Base-by-base conservation (phyloP, 2,797 vertebrate genomes). In the Notolabrus celidotus region DNA sequence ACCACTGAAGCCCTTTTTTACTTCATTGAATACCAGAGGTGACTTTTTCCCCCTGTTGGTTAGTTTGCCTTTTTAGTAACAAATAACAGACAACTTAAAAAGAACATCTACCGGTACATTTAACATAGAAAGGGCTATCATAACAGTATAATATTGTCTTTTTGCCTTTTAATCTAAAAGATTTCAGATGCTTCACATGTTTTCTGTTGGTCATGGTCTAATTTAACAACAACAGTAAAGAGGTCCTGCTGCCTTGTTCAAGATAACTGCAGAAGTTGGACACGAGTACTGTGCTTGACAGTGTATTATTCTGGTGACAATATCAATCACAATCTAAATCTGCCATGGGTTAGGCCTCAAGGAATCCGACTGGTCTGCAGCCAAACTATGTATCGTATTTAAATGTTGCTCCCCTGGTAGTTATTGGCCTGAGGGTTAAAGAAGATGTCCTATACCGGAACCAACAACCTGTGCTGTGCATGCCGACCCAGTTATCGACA, bases 241-340 rank as follows among this genome's bases (percentile, higher is more conserved):
- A 41, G 41, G 29, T n/a, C n/a, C n/a, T n/a, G n/a, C n/a, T 57
- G 39, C 50, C 69, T 34, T 55, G 33, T 49, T 5, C 50, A 20
- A 41, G 23, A 16, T 55, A 67, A 46, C 34, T 23, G 38, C 23
- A 45, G 16, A 63, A 33, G n/a, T 29, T 17, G 39, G 15, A 38
- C n/a, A 47, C 15, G 7, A 10, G 12, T 0, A n/a, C 7, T 11
- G 17, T 7, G 4, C 2, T 3, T 20, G 46, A 45, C 50, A 0
- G 6, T 25, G n/a, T 45, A 1, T 62, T 10, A 11, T 55, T 39
- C 8, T 27, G 20, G 7, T 33, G 9, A 16, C 39, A 25, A 9
- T 38, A n/a, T n/a, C n/a, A n/a, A 14, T 49, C n/a, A 2, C 15
- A 29, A 10, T 25, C 34, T 4, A 69, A 66, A 53, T 27, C 49